Percentiles rank a stretch among this genome's conserved stretches.
Evolutionary conservation across 2,888 invertebrate species (phyloP).

Genomic region (Chrysomela aeneicollis): DNA sequence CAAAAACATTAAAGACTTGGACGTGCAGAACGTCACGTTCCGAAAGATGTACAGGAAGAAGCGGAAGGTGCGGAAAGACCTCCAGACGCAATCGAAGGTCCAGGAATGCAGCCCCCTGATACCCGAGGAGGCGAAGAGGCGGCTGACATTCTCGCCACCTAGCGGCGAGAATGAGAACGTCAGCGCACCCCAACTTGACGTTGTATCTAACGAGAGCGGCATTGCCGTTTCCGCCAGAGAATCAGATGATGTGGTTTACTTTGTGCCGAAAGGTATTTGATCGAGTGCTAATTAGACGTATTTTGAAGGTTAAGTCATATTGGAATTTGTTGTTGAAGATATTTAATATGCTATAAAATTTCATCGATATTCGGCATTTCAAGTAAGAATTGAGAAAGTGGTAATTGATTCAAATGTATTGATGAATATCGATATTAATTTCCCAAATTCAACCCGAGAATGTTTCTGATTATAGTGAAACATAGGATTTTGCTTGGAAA

Average conservation of each 20-base stretch:
- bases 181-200: conserved; percentile 16
- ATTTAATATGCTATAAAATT: no score
- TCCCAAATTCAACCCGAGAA: no score
- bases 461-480: no score
- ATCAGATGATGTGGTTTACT: neutral
- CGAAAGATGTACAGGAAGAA: conserved; percentile 47
- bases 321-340: no score
- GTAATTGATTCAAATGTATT: no score
- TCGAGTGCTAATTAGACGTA: no score
- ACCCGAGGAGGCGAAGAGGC: neutral
- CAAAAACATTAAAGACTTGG: conserved; percentile 35
- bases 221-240: conserved; percentile 45
- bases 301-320: no score
- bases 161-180: conserved; percentile 20
- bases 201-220: conserved; percentile 54
- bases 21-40: conserved; percentile 44
- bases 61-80: conserved; percentile 37
- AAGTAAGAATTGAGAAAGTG: no score
- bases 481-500: no score
- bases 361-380: no score
- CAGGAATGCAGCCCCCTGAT: conserved; percentile 2
- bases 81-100: conserved; percentile 1
- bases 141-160: neutral
- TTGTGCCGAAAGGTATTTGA: neutral
- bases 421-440: no score